Evolutionary conservation across 2,797 vertebrate genomes (phyloP).

Genomic region (Chloroceryle inda): DNA sequence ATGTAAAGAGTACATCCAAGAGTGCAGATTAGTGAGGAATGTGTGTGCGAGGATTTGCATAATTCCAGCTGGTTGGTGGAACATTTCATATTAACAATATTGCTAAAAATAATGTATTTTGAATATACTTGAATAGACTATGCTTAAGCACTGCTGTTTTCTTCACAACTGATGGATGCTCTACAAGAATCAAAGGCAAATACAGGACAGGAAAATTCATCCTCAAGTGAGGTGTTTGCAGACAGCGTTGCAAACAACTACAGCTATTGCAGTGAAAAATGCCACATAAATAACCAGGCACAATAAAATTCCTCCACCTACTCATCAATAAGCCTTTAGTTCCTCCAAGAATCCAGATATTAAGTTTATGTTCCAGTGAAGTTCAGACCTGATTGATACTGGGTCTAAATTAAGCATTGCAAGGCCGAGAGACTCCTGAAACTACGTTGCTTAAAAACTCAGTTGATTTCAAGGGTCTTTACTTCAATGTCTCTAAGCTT

Average conservation of each 20-base stretch:
- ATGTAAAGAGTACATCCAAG: conserved; percentile 69
- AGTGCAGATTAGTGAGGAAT: conserved; percentile 58
- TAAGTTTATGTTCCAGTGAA: neutral
- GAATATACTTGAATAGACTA: conserved; percentile 69
- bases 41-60: conserved; percentile 66
- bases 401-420: neutral
- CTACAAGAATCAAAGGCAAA: conserved; percentile 39
- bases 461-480: neutral
- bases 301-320: conserved; percentile 6
- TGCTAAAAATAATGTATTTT: conserved; percentile 76
- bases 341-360: neutral
- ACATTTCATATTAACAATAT: conserved; percentile 65
- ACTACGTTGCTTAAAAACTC: neutral
- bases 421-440: neutral
- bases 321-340: conserved; percentile 1
- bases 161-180: conserved; percentile 40
- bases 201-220: conserved; percentile 38
- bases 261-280: conserved; percentile 28
- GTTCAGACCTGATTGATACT: neutral
- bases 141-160: conserved; percentile 32
- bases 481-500: neutral
- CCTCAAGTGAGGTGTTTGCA: conserved; percentile 19
- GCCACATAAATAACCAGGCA: neutral
- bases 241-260: conserved; percentile 30
- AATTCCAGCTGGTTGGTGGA: conserved; percentile 70